These are phyloP conservation scores for Strigamia crassipes DNA, from an alignment of 2,888 invertebrate genomes.

Conservation along the genomic window DNA sequence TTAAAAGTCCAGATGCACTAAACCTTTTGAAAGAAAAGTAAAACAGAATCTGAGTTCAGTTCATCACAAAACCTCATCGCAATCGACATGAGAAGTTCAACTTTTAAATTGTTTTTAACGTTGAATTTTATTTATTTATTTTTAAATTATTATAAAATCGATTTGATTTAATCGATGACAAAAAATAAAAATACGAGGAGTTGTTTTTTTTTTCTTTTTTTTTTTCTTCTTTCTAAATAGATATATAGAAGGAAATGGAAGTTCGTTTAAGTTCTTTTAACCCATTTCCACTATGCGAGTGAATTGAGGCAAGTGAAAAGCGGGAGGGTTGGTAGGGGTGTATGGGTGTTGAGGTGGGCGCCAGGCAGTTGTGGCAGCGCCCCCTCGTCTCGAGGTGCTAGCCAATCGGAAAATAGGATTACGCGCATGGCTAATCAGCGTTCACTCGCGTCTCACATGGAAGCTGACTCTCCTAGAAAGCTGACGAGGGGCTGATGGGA, in stretches of 20 bases:
- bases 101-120: no score
- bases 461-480: constrained; percentile 5
- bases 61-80: not conserved
- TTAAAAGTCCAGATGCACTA: constrained; percentile 8
- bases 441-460: constrained; percentile 26
- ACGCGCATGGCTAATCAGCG: constrained; percentile 41
- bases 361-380: constrained; percentile 17
- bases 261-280: no score
- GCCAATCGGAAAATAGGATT: constrained; percentile 43
- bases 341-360: constrained; percentile 36
- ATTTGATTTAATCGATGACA: not conserved
- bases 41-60: not conserved
- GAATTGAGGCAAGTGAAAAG: not conserved
- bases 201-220: no score
- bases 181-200: not conserved
- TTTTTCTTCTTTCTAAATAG: no score
- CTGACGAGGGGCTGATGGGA: constrained; percentile 32
- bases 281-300: not conserved
- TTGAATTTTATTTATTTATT: no score
- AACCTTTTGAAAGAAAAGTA: constrained; percentile 15
- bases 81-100: not conserved
- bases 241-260: not conserved
- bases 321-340: not conserved
- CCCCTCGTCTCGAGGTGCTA: constrained; percentile 18
- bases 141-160: not conserved